phyloP scores from a whole-genome alignment of 2,888 invertebrate genomes.

The Resseliella maxima region DNA sequence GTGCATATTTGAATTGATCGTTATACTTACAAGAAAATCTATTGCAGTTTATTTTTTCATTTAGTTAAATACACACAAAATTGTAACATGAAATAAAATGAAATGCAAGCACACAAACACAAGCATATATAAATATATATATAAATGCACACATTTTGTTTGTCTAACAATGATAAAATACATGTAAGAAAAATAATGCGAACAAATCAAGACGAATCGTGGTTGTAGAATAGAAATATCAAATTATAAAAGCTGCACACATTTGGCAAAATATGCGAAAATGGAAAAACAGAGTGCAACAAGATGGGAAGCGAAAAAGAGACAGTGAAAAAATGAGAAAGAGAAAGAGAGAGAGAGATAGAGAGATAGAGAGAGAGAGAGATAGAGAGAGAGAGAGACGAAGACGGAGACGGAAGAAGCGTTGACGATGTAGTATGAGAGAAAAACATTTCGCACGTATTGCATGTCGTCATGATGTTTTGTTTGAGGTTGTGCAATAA shows the following conservation, averaged over 20 bases:
- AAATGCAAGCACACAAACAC: background rate
- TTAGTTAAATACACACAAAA: conserved; percentile 14
- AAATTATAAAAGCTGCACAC: conserved; percentile 9
- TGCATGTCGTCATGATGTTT: background rate
- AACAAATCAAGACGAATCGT: conserved; percentile 51
- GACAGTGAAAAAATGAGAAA: background rate
- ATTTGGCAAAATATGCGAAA: background rate
- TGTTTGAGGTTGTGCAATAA: conserved; percentile 49
- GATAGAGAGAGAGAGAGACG: background rate
- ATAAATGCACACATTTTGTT: background rate
- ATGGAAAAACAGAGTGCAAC: too few relatives aligned
- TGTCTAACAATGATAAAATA: conserved; percentile 43
- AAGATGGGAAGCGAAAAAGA: too few relatives aligned
- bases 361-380: background rate
- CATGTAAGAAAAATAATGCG: background rate
- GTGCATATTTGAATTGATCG: conserved; percentile 29
- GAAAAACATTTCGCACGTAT: background rate
- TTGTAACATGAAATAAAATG: background rate
- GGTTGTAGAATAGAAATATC: conserved; percentile 41
- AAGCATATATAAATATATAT: too few relatives aligned
- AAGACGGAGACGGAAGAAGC: too few relatives aligned
- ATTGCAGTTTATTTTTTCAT: conserved; percentile 41
- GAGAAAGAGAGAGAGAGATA: too few relatives aligned
- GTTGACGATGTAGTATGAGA: background rate
- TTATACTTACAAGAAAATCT: conserved; percentile 26